These are phyloP conservation scores for Halichoerus grypus DNA, from an alignment of 2,113 vertebrate genomes.

Conservation along the genomic window DNA sequence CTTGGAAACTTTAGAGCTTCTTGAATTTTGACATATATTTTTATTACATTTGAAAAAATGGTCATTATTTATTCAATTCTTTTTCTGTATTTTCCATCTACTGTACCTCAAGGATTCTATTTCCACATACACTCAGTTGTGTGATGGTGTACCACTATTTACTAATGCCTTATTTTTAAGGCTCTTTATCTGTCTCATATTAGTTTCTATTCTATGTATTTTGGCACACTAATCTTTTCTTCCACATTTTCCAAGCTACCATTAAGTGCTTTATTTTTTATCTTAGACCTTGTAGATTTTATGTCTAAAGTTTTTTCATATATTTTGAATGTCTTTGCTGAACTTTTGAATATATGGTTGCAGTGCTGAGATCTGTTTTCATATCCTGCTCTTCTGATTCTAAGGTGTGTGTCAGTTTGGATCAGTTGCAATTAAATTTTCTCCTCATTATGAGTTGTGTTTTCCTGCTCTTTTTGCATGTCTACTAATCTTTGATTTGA, in stretches of 20 bases:
- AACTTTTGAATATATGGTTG: background rate
- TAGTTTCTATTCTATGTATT: background rate
- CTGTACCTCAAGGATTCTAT: background rate
- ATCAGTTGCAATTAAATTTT: background rate
- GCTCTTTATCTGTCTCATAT: background rate
- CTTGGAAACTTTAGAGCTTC: background rate
- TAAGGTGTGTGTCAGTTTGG: background rate
- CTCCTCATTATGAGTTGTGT: background rate
- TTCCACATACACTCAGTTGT: background rate
- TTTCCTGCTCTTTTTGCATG: background rate
- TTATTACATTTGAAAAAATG: background rate
- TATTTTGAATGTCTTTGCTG: background rate
- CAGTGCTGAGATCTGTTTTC: background rate
- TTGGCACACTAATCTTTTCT: background rate
- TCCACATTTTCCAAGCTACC: background rate
- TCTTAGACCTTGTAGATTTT: background rate
- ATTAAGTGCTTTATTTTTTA: background rate
- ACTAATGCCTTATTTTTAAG: background rate
- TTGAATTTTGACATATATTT: background rate
- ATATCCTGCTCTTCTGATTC: background rate
- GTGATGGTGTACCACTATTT: background rate
- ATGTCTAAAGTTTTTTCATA: background rate
- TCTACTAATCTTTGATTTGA: background rate
- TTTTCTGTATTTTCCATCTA: background rate
- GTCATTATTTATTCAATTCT: background rate